Percentiles rank a stretch among this genome's conserved stretches.
Evolutionary conservation across 2,797 vertebrate species (phyloP).

Genomic region (Sciaenops ocellatus): DNA sequence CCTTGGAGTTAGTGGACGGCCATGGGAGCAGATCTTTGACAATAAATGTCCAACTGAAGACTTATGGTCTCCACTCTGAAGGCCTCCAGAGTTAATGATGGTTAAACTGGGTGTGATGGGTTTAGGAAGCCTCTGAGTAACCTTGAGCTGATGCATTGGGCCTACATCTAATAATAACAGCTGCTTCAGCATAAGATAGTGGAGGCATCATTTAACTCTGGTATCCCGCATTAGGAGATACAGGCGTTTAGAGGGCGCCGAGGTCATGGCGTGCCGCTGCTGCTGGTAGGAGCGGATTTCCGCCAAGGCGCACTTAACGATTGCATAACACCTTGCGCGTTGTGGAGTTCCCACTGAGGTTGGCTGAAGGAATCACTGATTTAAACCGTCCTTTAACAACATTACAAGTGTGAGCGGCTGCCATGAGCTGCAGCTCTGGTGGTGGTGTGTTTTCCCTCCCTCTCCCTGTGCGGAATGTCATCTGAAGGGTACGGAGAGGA

Average conservation of each 20-base stretch:
- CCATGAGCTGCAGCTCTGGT: constrained; percentile 33
- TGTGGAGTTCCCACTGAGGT: constrained; percentile 58
- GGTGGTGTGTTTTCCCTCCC: neutral
- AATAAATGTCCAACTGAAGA: neutral
- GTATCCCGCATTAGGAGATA: constrained; percentile 17
- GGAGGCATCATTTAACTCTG: neutral
- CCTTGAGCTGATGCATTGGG: constrained; percentile 31
- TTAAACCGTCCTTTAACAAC: constrained; percentile 32
- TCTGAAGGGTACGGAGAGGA: constrained; percentile 81
- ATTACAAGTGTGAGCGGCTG: constrained; percentile 13
- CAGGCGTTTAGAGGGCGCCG: constrained; percentile 75
- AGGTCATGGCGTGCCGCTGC: constrained; percentile 70
- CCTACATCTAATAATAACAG: neutral
- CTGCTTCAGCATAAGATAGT: constrained; percentile 11
- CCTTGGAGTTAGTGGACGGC: constrained; percentile 4
- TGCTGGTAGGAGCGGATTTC: constrained; percentile 71
- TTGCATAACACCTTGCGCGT: constrained; percentile 72
- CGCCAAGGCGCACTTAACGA: constrained; percentile 68
- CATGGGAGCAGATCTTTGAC: constrained; percentile 23
- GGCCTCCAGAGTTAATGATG: neutral
- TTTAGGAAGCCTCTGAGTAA: constrained; percentile 16
- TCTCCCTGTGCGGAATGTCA: constrained; percentile 77
- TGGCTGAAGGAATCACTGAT: constrained; percentile 31
- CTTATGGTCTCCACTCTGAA: neutral
- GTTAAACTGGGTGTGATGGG: constrained; percentile 1